Conservation (phyloP, 2,888 invertebrate genomes). For the Meganola albula region DNA sequence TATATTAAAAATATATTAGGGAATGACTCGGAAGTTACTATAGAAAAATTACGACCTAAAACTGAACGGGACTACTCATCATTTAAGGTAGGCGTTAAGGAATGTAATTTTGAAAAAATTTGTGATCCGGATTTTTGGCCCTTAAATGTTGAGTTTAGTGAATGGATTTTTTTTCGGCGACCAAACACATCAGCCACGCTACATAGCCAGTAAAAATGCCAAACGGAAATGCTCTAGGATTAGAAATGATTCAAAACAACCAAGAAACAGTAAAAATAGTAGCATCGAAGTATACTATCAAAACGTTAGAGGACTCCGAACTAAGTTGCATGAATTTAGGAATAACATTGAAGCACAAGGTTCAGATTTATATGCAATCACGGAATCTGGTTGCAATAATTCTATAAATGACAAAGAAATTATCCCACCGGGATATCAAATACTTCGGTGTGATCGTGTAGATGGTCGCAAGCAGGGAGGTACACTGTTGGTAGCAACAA, state of each 20-base stretch:
- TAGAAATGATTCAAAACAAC: not conserved
- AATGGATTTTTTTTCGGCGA: slow-evolving; percentile 10
- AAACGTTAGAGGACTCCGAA: not conserved
- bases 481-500: not conserved
- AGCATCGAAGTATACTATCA: no score
- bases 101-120: slow-evolving; percentile 1
- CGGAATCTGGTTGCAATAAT: not conserved
- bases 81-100: slow-evolving; percentile 8
- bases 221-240: no score
- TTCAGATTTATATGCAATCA: not conserved
- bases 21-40: no score
- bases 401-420: not conserved
- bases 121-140: slow-evolving; percentile 8
- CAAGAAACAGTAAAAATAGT: no score
- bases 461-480: not conserved
- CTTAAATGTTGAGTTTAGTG: slow-evolving; percentile 6
- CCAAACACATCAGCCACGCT: slow-evolving; percentile 1
- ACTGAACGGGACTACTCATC: slow-evolving; percentile 7
- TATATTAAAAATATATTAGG: slow-evolving; percentile 3
- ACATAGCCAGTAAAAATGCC: not conserved
- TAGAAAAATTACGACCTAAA: slow-evolving; percentile 5
- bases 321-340: not conserved
- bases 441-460: not conserved
- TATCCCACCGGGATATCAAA: not conserved
- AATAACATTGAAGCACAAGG: not conserved